Base-by-base conservation (phyloP, 1,140 invertebrate species). In the Drosophila paulistorum region DNA sequence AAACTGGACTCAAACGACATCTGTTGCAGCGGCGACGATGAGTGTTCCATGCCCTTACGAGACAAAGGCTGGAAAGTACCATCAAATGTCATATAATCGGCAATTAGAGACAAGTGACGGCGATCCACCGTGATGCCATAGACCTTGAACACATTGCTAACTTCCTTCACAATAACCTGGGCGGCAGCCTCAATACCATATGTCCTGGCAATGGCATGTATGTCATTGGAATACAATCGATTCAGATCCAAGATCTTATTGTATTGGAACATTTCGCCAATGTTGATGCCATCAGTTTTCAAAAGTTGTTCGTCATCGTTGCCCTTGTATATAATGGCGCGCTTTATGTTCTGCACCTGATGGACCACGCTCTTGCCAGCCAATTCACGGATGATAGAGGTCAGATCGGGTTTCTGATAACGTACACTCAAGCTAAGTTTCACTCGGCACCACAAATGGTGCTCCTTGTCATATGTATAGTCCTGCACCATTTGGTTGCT, bases 1-100 rank as follows among this genome's bases (percentile, higher is more conserved):
- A 97, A 93, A 1, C 98, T 97, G 1, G 98, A 98, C 93, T 99
- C 99, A 89, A 99, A 99, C 2, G 97, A 98, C 96, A 99, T 99
- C 93, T 99, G 98, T 91, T 99, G 99, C 2, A 99, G 92, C 0
- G 98, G 97, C 3, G 98, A 99, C 0, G 97, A 94, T 42, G 95
- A 97, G 23, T 94, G 95, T 78, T 96, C 95, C 94, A 99, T 98
- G 6, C 97, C 97, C 89, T 95, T 95, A 33, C 98, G 94, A 92
- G 96, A 99, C 91, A 99, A 95, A 0, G 98, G 97, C 87, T 96
- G 95, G 83, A 97, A 99, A 9, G 93, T 93, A 1, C 99, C 99
- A 90, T 97, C 96, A 81, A 95, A 98, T 0, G 98, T 99, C 98
- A 99, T 99, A 91, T 99, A 99, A 93, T 99, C 98, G 0, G 98